Base-by-base conservation (phyloP, 2,797 vertebrate species). In the Macropodus opercularis region DNA sequence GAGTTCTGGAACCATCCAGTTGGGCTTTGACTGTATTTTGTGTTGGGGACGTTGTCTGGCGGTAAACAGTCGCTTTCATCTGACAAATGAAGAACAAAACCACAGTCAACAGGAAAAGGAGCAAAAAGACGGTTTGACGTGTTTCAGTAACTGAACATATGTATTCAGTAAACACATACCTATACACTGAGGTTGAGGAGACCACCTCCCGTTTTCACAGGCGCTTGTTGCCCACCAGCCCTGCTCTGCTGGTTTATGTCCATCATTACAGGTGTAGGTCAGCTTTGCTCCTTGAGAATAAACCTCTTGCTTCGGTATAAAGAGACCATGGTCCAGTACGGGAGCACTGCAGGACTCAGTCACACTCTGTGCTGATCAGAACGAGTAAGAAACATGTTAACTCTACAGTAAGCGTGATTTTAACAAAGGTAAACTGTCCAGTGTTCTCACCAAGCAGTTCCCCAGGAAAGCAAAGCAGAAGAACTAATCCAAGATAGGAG, bases 121-220 rank as follows among this genome's bases (percentile, higher is more conserved):
- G n/a, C n/a, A n/a, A n/a, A 13, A 36, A n/a, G n/a, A n/a, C n/a
- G n/a, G n/a, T n/a, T n/a, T n/a, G n/a, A n/a, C n/a, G n/a, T n/a
- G n/a, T n/a, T n/a, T n/a, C n/a, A n/a, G n/a, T n/a, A n/a, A n/a
- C n/a, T n/a, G n/a, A n/a, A n/a, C n/a, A n/a, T n/a, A n/a, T n/a
- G n/a, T n/a, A n/a, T n/a, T n/a, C n/a, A n/a, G n/a, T n/a, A n/a
- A n/a, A n/a, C n/a, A n/a, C n/a, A n/a, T 9, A 0, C 1, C 19
- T 2, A 86, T 61, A 61, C 84, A 86, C 6, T 26, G 17, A 21
- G 59, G 79, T 6, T 1, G 0, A 34, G 23, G 46, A 19, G 41
- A 47, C 84, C 79, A 84, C 6, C 2, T 1, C 1, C 69, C 64
- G 17, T 69, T 26, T 2, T 40, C 17, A 59, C 84, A 86, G 22